Conservation (phyloP, 2,113 vertebrate species). For the Anhinga rufa region DNA sequence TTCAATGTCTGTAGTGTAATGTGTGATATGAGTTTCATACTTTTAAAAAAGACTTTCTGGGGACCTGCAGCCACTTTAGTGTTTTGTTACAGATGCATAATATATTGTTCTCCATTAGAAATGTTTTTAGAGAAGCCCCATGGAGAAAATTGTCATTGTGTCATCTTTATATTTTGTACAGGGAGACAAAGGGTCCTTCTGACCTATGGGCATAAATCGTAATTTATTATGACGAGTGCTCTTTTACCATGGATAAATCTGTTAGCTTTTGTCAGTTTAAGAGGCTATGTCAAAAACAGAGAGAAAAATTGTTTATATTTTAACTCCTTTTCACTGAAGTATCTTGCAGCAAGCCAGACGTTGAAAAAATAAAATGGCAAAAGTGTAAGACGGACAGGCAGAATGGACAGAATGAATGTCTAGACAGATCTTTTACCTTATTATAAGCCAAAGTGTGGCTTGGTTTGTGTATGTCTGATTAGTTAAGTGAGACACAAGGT, state of each 20-base stretch:
- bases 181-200: not conserved
- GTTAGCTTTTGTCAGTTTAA: conserved; percentile 1
- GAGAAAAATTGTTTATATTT: conserved; percentile 9
- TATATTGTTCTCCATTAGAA: conserved; percentile 20
- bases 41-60: not conserved
- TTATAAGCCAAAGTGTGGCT: not conserved
- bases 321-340: not conserved
- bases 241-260: not conserved
- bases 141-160: not conserved
- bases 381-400: not conserved
- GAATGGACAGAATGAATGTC: not conserved
- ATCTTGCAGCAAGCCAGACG: not conserved
- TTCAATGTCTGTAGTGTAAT: not conserved
- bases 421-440: not conserved
- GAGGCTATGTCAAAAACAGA: not conserved
- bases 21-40: not conserved
- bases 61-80: not conserved
- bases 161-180: not conserved
- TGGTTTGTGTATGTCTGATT: not conserved
- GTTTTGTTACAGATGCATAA: not conserved
- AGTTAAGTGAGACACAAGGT: not conserved
- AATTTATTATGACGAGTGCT: not conserved
- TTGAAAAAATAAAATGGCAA: not conserved
- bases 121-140: not conserved
- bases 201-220: not conserved